Base-by-base conservation (phyloP, 2,888 invertebrate genomes). In the Eupithecia subumbrata region DNA sequence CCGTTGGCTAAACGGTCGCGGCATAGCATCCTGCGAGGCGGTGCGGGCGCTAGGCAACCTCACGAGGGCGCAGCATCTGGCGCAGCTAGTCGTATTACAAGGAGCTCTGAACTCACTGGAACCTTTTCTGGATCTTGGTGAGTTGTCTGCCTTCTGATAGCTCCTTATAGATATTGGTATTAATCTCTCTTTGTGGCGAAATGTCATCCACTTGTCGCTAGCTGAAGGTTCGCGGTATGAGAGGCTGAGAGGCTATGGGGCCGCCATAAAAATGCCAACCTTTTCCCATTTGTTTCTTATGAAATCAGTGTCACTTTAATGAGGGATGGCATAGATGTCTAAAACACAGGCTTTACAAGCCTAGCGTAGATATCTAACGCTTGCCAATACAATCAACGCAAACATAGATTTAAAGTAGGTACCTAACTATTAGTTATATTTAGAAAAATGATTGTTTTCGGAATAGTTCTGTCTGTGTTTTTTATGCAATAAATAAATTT, bases 21-120 rank as follows among this genome's bases (percentile, higher is more conserved):
- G 81, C 69, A 84, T 69, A 72, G 89, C 88, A 72, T 90, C 95
- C 75, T 93, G 95, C 80, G 98, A 98, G 92, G 96, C 97, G 37
- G 96, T 97, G 83, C 95, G 98, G 78, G 98, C 98, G 73, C 95
- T 98, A 80, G 98, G 98, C 45, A 98, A 98, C 91, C 92, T 98
- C 80, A 97, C 98, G 1, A 95, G 98, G 64, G 96, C 97, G 37
- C 95, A 97, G 2, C 95, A 97, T 80, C 96, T 97, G 69, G 96
- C 98, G 1, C 95, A 97, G 78, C 96, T 97, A 60, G 96, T 98
- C 76, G 95, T 97, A 79, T 95, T 96, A 69, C 95, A 96, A 43
- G 97, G 97, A 79, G 96, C 96, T 1, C 91, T 97, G 45, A 91
- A 95, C 67, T 86, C 93, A 40, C 92, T 97, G 7, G 94, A 96